A percentile compares a stretch with the other conserved stretches of the same genome.
Conservation (phyloP, 2,113 vertebrate genomes). For the Equus przewalskii region DNA sequence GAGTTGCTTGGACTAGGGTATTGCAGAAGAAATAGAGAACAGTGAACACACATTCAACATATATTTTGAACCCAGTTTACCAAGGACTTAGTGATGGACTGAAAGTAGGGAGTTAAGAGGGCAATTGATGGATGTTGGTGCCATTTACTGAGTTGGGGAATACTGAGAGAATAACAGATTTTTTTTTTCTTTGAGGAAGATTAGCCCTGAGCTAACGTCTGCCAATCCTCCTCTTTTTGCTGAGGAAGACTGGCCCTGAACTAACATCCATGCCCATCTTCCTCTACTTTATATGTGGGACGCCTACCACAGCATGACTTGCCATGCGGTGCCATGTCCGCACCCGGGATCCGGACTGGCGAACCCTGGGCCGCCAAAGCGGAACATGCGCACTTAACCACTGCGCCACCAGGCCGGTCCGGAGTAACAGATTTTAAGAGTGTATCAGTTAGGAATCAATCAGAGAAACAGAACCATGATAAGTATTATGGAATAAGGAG, state of each 20-base stretch:
- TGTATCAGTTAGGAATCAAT: not conserved
- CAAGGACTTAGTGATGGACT: not conserved
- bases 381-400: too few species aligned
- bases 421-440: not conserved
- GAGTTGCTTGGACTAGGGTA: not conserved
- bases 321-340: too few species aligned
- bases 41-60: not conserved
- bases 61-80: constrained; percentile 4
- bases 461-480: not conserved
- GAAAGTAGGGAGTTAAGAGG: not conserved
- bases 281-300: too few species aligned
- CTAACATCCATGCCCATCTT: too few species aligned
- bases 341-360: too few species aligned
- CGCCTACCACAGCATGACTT: too few species aligned
- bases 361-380: too few species aligned
- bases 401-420: too few species aligned
- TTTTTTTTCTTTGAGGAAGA: not conserved
- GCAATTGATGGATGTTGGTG: not conserved
- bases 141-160: not conserved
- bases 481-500: not conserved
- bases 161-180: not conserved
- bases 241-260: too few species aligned
- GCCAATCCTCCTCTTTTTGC: too few species aligned
- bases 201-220: too few species aligned
- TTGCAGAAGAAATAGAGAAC: not conserved